Percentiles rank a stretch among this genome's conserved stretches.
Conservation (phyloP, 2,797 vertebrate genomes). For the Enteromius thamalakanensis region DNA sequence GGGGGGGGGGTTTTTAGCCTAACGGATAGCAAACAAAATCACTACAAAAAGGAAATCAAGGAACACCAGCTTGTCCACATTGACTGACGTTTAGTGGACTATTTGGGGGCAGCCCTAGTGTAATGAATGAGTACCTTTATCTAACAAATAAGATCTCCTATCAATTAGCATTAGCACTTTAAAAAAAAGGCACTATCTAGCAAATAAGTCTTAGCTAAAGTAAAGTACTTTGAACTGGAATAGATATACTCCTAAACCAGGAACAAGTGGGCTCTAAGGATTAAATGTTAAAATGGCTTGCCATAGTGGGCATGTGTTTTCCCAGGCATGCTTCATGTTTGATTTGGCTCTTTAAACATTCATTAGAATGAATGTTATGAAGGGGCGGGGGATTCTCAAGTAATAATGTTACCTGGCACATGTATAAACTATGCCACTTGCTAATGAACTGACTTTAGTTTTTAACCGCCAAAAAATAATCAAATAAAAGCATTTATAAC, state of each 20-base stretch:
- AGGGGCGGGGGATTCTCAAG: conserved; percentile 40
- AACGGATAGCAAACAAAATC: too few species aligned
- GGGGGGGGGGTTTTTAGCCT: too few species aligned
- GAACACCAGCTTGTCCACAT: too few species aligned
- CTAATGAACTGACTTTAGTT: conserved; percentile 44
- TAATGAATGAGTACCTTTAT: background rate
- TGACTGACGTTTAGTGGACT: too few species aligned
- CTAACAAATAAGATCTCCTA: too few species aligned
- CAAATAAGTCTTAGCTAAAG: too few species aligned
- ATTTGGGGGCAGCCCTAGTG: background rate
- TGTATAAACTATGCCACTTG: conserved; percentile 12
- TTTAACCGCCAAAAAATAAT: conserved; percentile 24
- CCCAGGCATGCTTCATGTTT: conserved; percentile 51
- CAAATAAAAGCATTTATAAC: background rate
- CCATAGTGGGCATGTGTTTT: conserved; percentile 45
- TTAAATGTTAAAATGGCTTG: background rate
- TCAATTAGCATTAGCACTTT: too few species aligned
- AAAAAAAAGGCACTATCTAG: too few species aligned
- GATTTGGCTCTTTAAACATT: conserved; percentile 52
- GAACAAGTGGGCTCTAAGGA: background rate
- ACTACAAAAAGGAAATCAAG: too few species aligned
- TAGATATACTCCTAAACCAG: background rate
- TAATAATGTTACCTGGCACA: conserved; percentile 27
- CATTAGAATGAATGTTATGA: conserved; percentile 52
- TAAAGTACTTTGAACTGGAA: background rate